A percentile compares a stretch with the other conserved stretches of the same genome.
Conservation (phyloP, 2,888 invertebrate genomes). For the Achlya flavicornis region DNA sequence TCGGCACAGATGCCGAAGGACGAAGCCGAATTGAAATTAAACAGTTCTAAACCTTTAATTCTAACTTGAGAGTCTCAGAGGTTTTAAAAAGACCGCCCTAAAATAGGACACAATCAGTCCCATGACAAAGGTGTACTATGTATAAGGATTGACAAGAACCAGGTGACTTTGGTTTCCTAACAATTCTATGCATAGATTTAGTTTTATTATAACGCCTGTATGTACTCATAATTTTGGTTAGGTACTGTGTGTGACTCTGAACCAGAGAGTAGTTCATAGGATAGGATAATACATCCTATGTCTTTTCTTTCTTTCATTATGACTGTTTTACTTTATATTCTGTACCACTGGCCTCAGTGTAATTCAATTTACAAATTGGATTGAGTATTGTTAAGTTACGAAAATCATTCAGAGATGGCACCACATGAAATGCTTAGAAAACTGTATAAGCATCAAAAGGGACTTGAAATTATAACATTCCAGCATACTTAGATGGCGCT, state of each 20-base stretch:
- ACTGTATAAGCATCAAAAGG: neutral
- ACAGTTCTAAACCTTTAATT: constrained; percentile 20
- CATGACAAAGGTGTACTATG: too few species aligned
- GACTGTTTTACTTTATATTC: too few species aligned
- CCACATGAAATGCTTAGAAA: neutral
- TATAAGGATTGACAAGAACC: too few species aligned
- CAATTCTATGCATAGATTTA: neutral
- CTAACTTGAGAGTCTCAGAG: too few species aligned
- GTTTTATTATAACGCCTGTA: neutral
- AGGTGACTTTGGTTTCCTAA: too few species aligned
- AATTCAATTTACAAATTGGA: neutral
- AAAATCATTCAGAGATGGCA: neutral
- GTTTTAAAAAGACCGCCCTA: too few species aligned
- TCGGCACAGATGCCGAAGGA: constrained; percentile 56
- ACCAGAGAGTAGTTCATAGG: too few species aligned
- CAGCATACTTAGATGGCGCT: too few species aligned
- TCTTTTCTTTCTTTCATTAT: too few species aligned
- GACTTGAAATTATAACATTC: too few species aligned
- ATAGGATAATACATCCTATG: too few species aligned
- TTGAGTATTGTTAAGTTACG: neutral
- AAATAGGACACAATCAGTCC: constrained; percentile 12
- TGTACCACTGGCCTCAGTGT: neutral
- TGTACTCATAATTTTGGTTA: constrained; percentile 1
- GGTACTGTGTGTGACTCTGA: neutral
- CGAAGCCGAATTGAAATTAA: constrained; percentile 68